Evolutionary conservation across 1,140 invertebrate genomes (phyloP).

Genomic region (Drosophila biarmipes): DNA sequence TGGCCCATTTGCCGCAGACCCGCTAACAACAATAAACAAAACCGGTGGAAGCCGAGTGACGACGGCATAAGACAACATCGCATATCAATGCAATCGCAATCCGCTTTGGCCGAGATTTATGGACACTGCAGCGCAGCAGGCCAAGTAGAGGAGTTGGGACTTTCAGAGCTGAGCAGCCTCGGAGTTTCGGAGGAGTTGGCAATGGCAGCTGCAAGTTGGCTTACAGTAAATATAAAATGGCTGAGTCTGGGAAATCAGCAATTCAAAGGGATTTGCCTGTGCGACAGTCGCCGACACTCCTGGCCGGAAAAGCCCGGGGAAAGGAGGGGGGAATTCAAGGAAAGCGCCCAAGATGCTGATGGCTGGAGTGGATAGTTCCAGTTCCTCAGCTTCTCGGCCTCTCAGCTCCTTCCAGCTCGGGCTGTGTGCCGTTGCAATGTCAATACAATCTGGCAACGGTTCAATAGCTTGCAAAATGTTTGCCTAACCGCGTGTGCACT

Average conservation of each 20-base stretch:
- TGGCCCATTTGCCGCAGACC: constrained; percentile 33
- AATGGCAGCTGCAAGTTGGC: constrained; percentile 37
- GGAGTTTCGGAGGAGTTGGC: constrained; percentile 14
- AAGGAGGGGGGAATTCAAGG: neutral
- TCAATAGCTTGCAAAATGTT: constrained; percentile 82
- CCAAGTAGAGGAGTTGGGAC: constrained; percentile 13
- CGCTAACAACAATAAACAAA: constrained; percentile 67
- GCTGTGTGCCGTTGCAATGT: constrained; percentile 55
- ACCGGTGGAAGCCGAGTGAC: constrained; percentile 14
- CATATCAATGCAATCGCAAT: constrained; percentile 75
- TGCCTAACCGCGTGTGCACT: constrained; percentile 75
- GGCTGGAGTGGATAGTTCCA: neutral
- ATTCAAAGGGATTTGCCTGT: constrained; percentile 76
- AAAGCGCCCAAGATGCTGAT: neutral
- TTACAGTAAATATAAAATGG: constrained; percentile 56
- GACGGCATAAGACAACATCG: constrained; percentile 65
- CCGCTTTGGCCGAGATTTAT: constrained; percentile 77
- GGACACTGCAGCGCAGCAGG: constrained; percentile 57
- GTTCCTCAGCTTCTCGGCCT: too few relatives aligned
- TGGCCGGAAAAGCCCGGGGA: constrained; percentile 1
- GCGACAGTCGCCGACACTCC: constrained; percentile 58
- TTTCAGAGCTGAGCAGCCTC: neutral
- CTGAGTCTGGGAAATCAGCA: constrained; percentile 62
- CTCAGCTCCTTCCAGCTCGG: constrained; percentile 31
- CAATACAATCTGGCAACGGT: constrained; percentile 79